phyloP scores from a whole-genome alignment of 2,113 vertebrate genomes.

The Mellivora capensis region DNA sequence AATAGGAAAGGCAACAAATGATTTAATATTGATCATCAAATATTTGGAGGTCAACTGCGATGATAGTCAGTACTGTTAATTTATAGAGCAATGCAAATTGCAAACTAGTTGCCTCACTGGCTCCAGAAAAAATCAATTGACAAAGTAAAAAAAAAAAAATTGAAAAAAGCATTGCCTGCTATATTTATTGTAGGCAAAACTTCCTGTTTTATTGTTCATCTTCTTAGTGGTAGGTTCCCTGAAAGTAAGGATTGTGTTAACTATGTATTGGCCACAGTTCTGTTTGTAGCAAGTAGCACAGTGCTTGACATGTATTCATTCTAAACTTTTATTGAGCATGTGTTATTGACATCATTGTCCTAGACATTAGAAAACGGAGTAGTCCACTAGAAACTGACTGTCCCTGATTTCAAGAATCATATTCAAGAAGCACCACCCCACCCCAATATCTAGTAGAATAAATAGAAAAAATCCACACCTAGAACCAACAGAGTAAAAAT shows the following conservation, averaged over 20 bases:
- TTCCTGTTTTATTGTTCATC: background rate
- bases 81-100: background rate
- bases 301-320: background rate
- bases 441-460: background rate
- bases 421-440: background rate
- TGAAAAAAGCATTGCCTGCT: background rate
- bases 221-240: background rate
- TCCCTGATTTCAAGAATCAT: background rate
- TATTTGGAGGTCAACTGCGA: background rate
- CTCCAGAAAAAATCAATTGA: background rate
- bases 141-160: background rate
- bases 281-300: background rate
- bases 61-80: background rate
- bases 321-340: background rate
- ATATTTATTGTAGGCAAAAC: background rate
- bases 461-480: background rate
- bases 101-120: background rate
- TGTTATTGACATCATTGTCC: background rate
- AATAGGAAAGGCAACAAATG: background rate
- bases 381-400: background rate
- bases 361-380: background rate
- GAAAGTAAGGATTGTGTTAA: background rate
- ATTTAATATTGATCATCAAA: background rate
- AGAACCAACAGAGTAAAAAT: background rate
- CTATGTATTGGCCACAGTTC: background rate